phyloP scores from a whole-genome alignment of 2,888 invertebrate species.

The Ophion costatus region DNA sequence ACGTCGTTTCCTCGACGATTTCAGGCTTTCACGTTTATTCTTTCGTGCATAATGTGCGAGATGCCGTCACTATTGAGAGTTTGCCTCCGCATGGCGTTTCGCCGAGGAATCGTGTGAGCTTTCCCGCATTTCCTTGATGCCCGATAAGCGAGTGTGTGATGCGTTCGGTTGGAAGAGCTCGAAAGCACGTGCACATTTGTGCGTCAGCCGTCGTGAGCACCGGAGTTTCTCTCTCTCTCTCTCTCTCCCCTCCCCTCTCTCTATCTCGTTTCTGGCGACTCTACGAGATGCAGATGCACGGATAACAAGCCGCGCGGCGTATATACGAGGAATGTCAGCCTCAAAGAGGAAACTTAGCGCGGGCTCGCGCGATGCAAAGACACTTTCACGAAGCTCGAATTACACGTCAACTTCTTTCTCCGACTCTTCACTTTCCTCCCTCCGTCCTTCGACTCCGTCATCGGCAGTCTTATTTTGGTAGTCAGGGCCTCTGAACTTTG shows the following conservation, averaged over 20 bases:
- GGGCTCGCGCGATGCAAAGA: constrained; percentile 42
- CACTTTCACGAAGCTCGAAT: constrained; percentile 58
- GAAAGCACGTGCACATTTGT: constrained; percentile 24
- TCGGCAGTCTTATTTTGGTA: constrained; percentile 8
- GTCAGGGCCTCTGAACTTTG: constrained; percentile 6
- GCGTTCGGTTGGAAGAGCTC: background rate
- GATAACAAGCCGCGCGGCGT: constrained; percentile 54
- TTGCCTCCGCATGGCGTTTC: constrained; percentile 16
- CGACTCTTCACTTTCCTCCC: constrained; percentile 13
- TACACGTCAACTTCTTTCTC: constrained; percentile 42
- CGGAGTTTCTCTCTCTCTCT: constrained; percentile 1
- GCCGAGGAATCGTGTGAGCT: constrained; percentile 15
- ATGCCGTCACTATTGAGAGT: constrained; percentile 20
- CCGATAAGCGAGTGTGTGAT: constrained; percentile 32
- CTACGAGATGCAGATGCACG: constrained; percentile 56
- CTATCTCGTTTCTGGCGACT: constrained; percentile 13
- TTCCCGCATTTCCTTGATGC: constrained; percentile 52
- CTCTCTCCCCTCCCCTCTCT: background rate
- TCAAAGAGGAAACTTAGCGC: constrained; percentile 58
- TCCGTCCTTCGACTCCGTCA: background rate
- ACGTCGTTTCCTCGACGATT: background rate
- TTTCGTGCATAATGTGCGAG: background rate
- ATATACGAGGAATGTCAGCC: constrained; percentile 46
- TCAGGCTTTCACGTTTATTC: too few species aligned
- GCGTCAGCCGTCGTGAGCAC: constrained; percentile 33